phyloP scores from a whole-genome alignment of 2,888 invertebrate species.

The Pantelozetes paolii region DNA sequence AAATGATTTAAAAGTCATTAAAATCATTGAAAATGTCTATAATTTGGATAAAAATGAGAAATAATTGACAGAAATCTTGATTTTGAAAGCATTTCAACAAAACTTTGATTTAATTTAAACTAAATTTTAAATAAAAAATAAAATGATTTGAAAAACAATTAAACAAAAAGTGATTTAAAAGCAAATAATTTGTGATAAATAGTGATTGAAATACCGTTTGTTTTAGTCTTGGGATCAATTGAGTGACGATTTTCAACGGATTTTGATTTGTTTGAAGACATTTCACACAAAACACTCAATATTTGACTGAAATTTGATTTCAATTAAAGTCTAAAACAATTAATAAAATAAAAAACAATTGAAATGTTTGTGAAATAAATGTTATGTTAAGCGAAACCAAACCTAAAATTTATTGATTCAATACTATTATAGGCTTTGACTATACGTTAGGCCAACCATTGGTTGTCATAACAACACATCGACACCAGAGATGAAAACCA shows the following conservation, averaged over 20 bases:
- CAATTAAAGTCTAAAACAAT: not conserved
- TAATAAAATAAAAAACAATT: not conserved
- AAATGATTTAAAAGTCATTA: too few relatives aligned
- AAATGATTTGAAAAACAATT: not conserved
- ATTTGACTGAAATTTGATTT: not conserved
- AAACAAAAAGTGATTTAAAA: not conserved
- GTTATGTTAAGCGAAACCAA: conserved; percentile 14
- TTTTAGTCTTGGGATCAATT: not conserved
- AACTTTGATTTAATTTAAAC: too few relatives aligned
- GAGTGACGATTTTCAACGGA: not conserved
- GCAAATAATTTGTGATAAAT: too few relatives aligned
- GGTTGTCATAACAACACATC: conserved; percentile 11
- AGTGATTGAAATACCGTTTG: not conserved
- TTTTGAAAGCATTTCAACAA: too few relatives aligned
- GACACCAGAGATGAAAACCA: not conserved
- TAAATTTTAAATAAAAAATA: too few relatives aligned
- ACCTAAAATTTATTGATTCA: conserved; percentile 36
- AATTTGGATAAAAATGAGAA: too few relatives aligned
- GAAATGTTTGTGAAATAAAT: not conserved
- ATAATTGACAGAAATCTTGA: too few relatives aligned
- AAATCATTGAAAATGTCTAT: too few relatives aligned
- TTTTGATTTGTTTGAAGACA: conserved; percentile 6
- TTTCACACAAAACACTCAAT: not conserved
- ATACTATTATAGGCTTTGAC: not conserved
- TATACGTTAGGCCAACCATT: not conserved